phyloP scores from a whole-genome alignment of 1,140 invertebrate species.

The Campoletis sonorensis region DNA sequence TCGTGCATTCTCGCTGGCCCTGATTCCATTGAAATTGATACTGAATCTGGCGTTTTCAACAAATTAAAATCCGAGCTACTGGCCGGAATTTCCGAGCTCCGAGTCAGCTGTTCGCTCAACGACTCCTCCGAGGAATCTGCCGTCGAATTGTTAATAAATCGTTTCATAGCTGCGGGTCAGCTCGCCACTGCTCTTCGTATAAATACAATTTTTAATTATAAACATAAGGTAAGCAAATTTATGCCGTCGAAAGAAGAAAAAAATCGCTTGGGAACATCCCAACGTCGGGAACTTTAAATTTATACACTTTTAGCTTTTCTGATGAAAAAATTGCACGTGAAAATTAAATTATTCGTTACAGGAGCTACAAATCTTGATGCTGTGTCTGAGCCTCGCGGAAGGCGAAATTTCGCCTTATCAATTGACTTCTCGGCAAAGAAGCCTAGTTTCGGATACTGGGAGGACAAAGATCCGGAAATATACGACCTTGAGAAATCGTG shows the following conservation, averaged over 20 bases:
- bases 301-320: no score
- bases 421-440: constrained; percentile 64
- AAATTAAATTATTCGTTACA: no score
- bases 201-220: constrained; percentile 68
- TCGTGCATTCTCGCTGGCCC: constrained; percentile 69
- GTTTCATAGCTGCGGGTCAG: constrained; percentile 66
- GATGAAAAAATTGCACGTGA: no score
- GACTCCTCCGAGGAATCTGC: constrained; percentile 60
- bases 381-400: constrained; percentile 71
- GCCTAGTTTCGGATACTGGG: constrained; percentile 58
- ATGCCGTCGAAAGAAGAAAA: no score
- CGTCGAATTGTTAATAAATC: constrained; percentile 64
- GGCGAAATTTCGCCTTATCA: constrained; percentile 68
- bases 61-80: constrained; percentile 71
- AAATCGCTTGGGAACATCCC: no score
- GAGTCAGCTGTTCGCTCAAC: constrained; percentile 61
- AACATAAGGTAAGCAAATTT: constrained; percentile 68
- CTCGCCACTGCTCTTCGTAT: constrained; percentile 67
- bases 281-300: no score
- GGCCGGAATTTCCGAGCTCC: constrained; percentile 59
- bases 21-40: constrained; percentile 64
- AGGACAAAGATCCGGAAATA: constrained; percentile 61
- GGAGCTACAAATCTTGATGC: constrained; percentile 69
- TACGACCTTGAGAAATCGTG: constrained; percentile 57
- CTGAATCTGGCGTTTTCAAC: constrained; percentile 57